Base-by-base conservation (phyloP, 2,113 vertebrate genomes). In the Crotalus horridus region DNA sequence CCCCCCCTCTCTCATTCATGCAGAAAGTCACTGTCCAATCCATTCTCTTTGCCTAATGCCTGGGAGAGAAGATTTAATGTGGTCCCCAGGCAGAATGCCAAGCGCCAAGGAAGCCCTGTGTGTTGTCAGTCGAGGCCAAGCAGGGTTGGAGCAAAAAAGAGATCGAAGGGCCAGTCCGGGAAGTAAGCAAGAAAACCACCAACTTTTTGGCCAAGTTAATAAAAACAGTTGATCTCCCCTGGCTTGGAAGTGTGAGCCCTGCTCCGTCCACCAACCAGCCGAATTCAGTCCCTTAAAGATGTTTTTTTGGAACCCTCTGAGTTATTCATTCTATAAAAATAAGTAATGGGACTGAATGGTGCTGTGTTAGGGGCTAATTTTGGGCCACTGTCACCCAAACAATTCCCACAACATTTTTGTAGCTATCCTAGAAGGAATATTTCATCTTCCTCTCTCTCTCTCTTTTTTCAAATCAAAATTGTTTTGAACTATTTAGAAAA, bases 21-120 rank as follows among this genome's bases (percentile, higher is more conserved):
- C 88, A 87, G 81, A 95, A 94, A 93, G 92, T 93, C 90, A 58
- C 91, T 69, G 86, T 92, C 90, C 87, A 56, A 90, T 90, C 90
- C 92, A 91, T 93, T 91, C 91, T 91, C 92, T 85, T 29, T 59
- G 69, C 89, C 92, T 93, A 92, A 85, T 92, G 94, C 91, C 92
- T 92, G 89, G 48, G 51, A 89, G 92, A 93, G 92, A 94, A 91
- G 81, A 61, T 85, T 95, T 92, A 95, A 95, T 94, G 94, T 59
- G 91, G 94, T 95, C 94, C 74, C 92, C 94, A 90, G 93, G 94
- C 93, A 81, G 90, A 91, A 93, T n/a, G 93, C 95, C 93, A 95
- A 92, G 89, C 74, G 13, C 43, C 11, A 55, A 46, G 55, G 92
- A 88, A 94, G 90, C 88, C 89, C 92, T 56, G 91, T 24, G 90